Conservation (phyloP, 1,140 invertebrate species). For the Monochamus saltuarius region DNA sequence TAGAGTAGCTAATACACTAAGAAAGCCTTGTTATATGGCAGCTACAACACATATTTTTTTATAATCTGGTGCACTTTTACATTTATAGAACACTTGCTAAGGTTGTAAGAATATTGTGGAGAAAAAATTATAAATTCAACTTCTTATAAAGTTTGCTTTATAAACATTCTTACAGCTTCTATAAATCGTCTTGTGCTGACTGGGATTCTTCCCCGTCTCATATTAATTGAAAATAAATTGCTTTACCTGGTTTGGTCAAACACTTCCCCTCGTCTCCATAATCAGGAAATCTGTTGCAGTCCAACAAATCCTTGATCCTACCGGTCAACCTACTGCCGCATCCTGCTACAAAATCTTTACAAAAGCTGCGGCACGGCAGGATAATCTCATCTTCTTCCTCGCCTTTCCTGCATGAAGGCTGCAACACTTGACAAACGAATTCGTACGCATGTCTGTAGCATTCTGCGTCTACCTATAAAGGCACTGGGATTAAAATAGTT, state of each 20-base stretch:
- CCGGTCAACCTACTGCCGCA: slow-evolving; percentile 74
- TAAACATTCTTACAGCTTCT: too few relatives aligned
- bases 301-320: slow-evolving; percentile 68
- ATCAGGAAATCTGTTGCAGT: slow-evolving; percentile 80
- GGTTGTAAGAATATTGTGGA: too few relatives aligned
- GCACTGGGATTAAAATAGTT: neutral
- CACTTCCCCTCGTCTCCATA: slow-evolving; percentile 72
- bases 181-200: too few relatives aligned
- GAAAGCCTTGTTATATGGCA: too few relatives aligned
- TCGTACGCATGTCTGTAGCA: slow-evolving; percentile 82
- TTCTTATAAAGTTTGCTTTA: too few relatives aligned
- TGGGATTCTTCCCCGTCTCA: slow-evolving; percentile 6
- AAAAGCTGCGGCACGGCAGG: slow-evolving; percentile 80
- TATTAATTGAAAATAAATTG: too few relatives aligned
- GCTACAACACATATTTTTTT: too few relatives aligned
- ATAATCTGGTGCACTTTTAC: too few relatives aligned
- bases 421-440: slow-evolving; percentile 81
- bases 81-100: too few relatives aligned
- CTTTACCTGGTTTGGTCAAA: slow-evolving; percentile 73
- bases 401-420: slow-evolving; percentile 68
- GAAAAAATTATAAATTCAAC: too few relatives aligned
- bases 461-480: slow-evolving; percentile 70
- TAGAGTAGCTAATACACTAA: too few relatives aligned
- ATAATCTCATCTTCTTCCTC: slow-evolving; percentile 59
- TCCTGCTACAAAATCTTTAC: slow-evolving; percentile 78